These are phyloP conservation scores for Sinonovacula constricta DNA, from an alignment of 1,140 invertebrate genomes.

Conservation along the genomic window DNA sequence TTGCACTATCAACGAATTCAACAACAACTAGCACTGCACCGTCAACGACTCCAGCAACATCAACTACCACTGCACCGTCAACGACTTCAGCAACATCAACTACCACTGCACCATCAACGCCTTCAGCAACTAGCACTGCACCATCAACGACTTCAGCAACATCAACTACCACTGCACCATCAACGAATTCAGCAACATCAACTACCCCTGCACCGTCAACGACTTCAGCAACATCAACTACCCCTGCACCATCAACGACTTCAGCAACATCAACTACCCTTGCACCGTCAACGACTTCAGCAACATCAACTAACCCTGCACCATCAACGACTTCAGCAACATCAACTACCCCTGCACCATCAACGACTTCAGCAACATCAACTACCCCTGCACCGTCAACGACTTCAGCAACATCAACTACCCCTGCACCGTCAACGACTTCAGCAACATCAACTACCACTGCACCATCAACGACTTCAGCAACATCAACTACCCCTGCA, in stretches of 20 bases:
- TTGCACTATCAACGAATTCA: not conserved
- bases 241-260: not conserved
- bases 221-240: not conserved
- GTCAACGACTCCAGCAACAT: not conserved
- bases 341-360: too few relatives aligned
- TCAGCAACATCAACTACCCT: not conserved
- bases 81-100: slow-evolving; percentile 13
- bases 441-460: slow-evolving; percentile 11
- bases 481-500: not conserved
- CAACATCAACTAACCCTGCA: too few relatives aligned
- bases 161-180: not conserved
- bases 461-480: not conserved
- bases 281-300: too few relatives aligned
- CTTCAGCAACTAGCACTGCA: slow-evolving; percentile 2
- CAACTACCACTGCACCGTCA: not conserved
- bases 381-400: not conserved
- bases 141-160: not conserved
- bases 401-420: not conserved
- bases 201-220: not conserved
- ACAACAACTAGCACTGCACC: not conserved
- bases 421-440: slow-evolving; percentile 6
- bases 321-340: too few relatives aligned
- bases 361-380: not conserved
- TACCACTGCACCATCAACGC: not conserved
- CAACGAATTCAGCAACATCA: not conserved